Evolutionary conservation across 2,888 invertebrate genomes (phyloP).

Genomic region (Xylocampa areola): DNA sequence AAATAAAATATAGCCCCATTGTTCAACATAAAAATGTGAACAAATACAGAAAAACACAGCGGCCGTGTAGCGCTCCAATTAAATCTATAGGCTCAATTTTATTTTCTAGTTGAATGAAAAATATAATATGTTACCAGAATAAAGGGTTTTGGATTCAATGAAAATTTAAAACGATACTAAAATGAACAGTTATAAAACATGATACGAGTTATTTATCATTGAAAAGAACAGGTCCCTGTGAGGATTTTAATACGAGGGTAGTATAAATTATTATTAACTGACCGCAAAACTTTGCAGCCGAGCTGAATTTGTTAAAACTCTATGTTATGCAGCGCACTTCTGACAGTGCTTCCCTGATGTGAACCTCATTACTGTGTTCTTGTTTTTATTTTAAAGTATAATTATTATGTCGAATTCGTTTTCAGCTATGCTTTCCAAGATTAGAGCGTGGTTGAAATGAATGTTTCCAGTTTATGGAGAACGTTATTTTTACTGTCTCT

Average conservation of each 20-base stretch:
- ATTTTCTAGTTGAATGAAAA: conserved; percentile 16
- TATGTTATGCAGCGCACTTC: conserved; percentile 21
- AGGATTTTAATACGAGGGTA: conserved; percentile 35
- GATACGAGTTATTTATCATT: background rate
- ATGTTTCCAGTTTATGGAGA: background rate
- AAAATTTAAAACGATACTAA: background rate
- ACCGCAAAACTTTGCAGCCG: conserved; percentile 26
- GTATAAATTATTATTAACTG: conserved; percentile 46
- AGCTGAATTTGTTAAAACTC: conserved; percentile 37
- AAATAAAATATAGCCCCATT: conserved; percentile 38
- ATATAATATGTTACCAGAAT: conserved; percentile 12
- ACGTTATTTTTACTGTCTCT: background rate
- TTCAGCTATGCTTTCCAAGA: conserved; percentile 8
- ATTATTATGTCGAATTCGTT: conserved; percentile 21
- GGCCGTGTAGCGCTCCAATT: conserved; percentile 11
- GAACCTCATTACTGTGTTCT: conserved; percentile 31
- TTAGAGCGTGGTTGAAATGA: background rate
- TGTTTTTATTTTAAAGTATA: too few relatives aligned
- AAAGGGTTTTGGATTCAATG: background rate
- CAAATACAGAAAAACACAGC: conserved; percentile 4
- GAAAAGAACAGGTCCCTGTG: conserved; percentile 3
- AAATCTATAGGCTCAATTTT: conserved; percentile 12
- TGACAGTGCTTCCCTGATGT: conserved; percentile 27
- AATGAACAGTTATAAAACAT: background rate
- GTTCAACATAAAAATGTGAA: conserved; percentile 23